phyloP scores from a whole-genome alignment of 2,113 vertebrate species.

The Hystrix brachyura region DNA sequence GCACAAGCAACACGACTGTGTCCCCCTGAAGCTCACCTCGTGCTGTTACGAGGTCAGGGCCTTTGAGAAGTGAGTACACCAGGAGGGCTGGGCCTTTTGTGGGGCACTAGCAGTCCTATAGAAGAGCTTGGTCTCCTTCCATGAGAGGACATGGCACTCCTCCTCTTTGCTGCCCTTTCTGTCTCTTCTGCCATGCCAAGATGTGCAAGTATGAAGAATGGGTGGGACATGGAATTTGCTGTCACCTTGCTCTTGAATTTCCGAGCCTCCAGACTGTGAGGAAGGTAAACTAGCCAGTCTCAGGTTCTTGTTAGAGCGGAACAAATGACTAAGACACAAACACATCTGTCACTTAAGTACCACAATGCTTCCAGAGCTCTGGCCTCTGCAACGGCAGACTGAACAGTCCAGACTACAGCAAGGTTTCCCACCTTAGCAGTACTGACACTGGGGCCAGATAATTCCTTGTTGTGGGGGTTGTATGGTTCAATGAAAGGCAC shows the following conservation, averaged over 20 bases:
- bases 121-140: not conserved
- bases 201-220: not conserved
- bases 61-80: not conserved
- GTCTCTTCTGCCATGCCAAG: not conserved
- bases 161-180: not conserved
- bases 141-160: not conserved
- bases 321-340: not conserved
- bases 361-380: not conserved
- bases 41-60: not conserved
- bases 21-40: not conserved
- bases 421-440: not conserved
- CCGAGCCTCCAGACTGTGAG: not conserved
- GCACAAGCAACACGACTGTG: not conserved
- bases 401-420: not conserved
- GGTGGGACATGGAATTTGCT: not conserved
- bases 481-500: not conserved
- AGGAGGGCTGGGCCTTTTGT: not conserved
- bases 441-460: not conserved
- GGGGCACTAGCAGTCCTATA: not conserved
- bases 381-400: not conserved
- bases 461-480: not conserved
- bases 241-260: not conserved
- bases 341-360: not conserved
- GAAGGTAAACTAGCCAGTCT: not conserved
- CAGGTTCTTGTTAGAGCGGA: not conserved